Base-by-base conservation (phyloP, 2,113 vertebrate genomes). In the Copsychus sechellarum region DNA sequence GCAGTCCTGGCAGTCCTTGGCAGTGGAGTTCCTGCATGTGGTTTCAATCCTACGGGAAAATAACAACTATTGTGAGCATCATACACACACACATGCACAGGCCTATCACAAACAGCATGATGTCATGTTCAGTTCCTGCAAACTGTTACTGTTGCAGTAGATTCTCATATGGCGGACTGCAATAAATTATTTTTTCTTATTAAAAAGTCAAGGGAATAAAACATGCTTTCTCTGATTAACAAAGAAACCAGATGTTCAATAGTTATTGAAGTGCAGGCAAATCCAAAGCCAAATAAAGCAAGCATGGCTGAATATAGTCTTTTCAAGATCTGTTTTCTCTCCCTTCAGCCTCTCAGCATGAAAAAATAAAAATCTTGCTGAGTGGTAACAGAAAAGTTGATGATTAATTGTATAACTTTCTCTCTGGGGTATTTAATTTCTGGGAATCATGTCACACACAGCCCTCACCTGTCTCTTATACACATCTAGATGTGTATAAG, bases 241-340 rank as follows among this genome's bases (percentile, higher is more conserved):
- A 77, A 70, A 92, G 66, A 72, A 92, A 10, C 42, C 94, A 96
- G 87, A 93, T 97, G 90, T 88, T 91, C 62, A 87, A 70, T 66
- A 82, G 82, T 91, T 95, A 88, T 54, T 88, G 79, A 90, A 90
- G 66, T 51, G 74, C 5, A 12, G 92, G 87, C 34, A 83, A 94
- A 93, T 66, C 85, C 54, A 93, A 94, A 86, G 54, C 58, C 81
- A 94, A 97, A 95, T 95, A 85, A 95, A 95, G 84, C 33, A 88
- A 96, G 26, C 45, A 42, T 80, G 42, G 54, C 71, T 96, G 45
- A 42, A 86, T 50, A 21, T 7, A 77, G 66, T 45, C 42, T 77
- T 66, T 91, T 82, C 50, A 90, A 82, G 33, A 26, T 88, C 72
- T 92, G 13, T 76, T 91, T 92, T 72, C 61, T 70, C 81, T 87